Percentiles rank a stretch among this genome's conserved stretches.
Conservation (phyloP, 2,888 invertebrate species). For the Gastrophysa polygoni region DNA sequence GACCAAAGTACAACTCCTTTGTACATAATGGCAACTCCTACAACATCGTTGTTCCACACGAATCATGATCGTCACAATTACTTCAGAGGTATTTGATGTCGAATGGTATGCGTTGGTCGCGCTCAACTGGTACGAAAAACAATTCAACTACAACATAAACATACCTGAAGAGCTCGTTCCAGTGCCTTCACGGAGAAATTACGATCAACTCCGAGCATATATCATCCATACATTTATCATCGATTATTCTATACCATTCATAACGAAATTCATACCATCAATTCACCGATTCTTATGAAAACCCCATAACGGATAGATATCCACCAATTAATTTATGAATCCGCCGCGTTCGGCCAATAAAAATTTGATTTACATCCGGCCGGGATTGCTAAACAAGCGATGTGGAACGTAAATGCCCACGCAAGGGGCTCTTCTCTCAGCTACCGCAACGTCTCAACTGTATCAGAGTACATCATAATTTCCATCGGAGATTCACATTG, state of each 20-base stretch:
- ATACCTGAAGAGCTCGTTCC: too few species aligned
- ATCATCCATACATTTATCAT: neutral
- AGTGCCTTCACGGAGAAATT: too few species aligned
- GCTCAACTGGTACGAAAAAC: too few species aligned
- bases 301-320: slow-evolving; percentile 19
- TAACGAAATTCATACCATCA: slow-evolving; percentile 12
- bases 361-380: slow-evolving; percentile 43
- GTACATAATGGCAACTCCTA: too few species aligned
- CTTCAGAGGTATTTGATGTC: too few species aligned
- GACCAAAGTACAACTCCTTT: too few species aligned
- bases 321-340: slow-evolving; percentile 32
- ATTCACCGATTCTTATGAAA: slow-evolving; percentile 17
- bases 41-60: too few species aligned
- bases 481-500: slow-evolving; percentile 31
- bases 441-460: slow-evolving; percentile 46
- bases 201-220: neutral
- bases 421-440: slow-evolving; percentile 44
- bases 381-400: slow-evolving; percentile 47
- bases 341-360: slow-evolving; percentile 25
- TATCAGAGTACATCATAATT: slow-evolving; percentile 49
- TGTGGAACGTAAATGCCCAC: slow-evolving; percentile 50
- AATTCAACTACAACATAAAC: too few species aligned
- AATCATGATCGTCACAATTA: too few species aligned
- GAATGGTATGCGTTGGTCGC: too few species aligned
- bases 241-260: slow-evolving; percentile 12